Conservation (phyloP, 2,113 vertebrate species). For the Xenus cinereus region DNA sequence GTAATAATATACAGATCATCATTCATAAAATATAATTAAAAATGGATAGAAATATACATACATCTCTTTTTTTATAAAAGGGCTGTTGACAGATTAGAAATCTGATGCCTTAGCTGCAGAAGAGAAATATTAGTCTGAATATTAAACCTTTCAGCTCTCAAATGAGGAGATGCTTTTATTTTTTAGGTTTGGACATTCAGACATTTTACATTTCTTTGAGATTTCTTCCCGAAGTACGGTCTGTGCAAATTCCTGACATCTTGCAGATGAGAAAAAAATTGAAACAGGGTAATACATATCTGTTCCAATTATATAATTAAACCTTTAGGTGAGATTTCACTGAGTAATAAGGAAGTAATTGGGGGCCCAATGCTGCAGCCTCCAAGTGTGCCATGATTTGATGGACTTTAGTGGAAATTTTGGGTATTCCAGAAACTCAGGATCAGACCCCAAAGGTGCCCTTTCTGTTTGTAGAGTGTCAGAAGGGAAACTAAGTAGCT, state of each 20-base stretch:
- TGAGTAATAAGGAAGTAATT: not conserved
- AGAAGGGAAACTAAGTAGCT: not conserved
- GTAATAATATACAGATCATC: constrained; percentile 2
- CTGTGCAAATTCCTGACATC: not conserved
- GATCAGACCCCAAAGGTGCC: not conserved
- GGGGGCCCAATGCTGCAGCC: not conserved
- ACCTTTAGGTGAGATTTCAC: not conserved
- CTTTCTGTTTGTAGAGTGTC: not conserved
- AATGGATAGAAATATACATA: constrained; percentile 23
- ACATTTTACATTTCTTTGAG: not conserved
- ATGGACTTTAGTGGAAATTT: not conserved
- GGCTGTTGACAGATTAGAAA: constrained; percentile 15
- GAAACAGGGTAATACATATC: not conserved
- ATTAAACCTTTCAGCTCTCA: constrained; percentile 29
- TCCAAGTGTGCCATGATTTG: not conserved
- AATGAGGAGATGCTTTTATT: constrained; percentile 5
- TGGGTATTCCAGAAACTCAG: not conserved
- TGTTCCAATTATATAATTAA: not conserved
- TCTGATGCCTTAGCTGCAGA: not conserved
- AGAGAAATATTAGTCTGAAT: constrained; percentile 40
- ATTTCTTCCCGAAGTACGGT: not conserved
- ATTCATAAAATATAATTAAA: constrained; percentile 35
- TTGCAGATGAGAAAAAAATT: not conserved
- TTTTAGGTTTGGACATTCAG: not conserved
- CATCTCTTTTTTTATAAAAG: not conserved